Evolutionary conservation across 2,797 vertebrate species (phyloP).

Genomic region (Chromis chromis): DNA sequence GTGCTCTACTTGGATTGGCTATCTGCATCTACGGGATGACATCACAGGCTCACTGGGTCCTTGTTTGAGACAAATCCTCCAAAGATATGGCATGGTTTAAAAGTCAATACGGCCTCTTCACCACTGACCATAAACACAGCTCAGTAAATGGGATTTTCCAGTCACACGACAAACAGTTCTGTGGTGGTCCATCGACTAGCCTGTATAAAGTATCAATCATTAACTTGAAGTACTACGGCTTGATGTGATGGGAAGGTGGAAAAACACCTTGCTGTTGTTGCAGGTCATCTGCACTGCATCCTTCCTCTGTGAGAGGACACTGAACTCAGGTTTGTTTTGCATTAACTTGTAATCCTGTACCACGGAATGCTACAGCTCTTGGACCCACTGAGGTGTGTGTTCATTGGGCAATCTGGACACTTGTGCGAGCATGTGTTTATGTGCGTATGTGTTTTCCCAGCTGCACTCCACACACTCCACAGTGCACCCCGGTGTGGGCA

Average conservation of each 20-base stretch:
- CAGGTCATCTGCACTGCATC: slow-evolving; percentile 40
- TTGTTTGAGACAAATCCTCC: slow-evolving; percentile 14
- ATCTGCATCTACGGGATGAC: slow-evolving; percentile 23
- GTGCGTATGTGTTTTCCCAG: slow-evolving; percentile 67
- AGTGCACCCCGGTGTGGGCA: slow-evolving; percentile 59
- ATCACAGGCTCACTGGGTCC: slow-evolving; percentile 22
- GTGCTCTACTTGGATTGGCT: slow-evolving; percentile 21
- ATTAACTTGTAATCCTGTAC: slow-evolving; percentile 72
- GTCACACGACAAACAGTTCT: slow-evolving; percentile 20
- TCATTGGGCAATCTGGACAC: slow-evolving; percentile 52
- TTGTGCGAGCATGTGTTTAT: slow-evolving; percentile 37
- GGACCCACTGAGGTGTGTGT: slow-evolving; percentile 57
- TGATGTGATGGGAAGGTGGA: slow-evolving; percentile 49
- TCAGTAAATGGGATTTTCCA: slow-evolving; percentile 55
- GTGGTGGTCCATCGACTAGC: slow-evolving; percentile 30
- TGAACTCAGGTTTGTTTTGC: slow-evolving; percentile 67
- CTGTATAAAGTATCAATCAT: slow-evolving; percentile 65
- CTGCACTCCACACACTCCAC: slow-evolving; percentile 53
- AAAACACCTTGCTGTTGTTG: slow-evolving; percentile 64
- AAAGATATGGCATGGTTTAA: slow-evolving; percentile 21
- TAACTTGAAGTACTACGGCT: slow-evolving; percentile 55
- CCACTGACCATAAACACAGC: background rate
- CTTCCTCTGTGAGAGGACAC: slow-evolving; percentile 42
- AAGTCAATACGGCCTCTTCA: slow-evolving; percentile 29
- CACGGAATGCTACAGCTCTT: slow-evolving; percentile 49